phyloP scores from a whole-genome alignment of 2,797 vertebrate species.

The Trachops cirrhosus region DNA sequence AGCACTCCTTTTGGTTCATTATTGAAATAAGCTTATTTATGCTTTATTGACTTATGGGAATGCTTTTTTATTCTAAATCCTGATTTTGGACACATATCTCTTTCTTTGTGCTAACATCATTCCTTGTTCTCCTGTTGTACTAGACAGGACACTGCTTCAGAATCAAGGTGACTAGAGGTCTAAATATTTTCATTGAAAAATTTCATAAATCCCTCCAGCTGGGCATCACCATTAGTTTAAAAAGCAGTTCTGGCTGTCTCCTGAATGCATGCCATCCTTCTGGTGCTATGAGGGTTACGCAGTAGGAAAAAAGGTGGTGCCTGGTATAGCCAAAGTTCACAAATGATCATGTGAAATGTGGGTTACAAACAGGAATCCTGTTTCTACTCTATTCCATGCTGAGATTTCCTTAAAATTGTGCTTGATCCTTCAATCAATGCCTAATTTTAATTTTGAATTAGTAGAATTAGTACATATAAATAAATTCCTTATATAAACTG shows the following conservation, averaged over 20 bases:
- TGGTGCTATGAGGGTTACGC: not conserved
- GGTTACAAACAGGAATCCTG: conserved; percentile 30
- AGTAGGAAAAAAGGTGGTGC: not conserved
- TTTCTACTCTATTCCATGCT: conserved; percentile 69
- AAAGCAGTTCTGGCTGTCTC: conserved; percentile 2
- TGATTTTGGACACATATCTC: not conserved
- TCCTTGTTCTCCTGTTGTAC: conserved; percentile 59
- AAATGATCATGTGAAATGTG: not conserved
- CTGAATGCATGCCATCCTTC: conserved; percentile 52
- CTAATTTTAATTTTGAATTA: not conserved
- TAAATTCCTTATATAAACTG: not conserved
- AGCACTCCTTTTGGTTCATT: not conserved
- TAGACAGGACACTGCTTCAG: conserved; percentile 76
- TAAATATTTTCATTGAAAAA: conserved; percentile 25
- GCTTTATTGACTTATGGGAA: not conserved
- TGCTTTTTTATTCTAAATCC: conserved; percentile 34
- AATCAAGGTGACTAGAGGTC: conserved; percentile 73
- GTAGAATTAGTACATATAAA: not conserved
- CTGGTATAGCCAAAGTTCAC: not conserved
- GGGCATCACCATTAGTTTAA: not conserved
- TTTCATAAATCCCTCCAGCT: not conserved
- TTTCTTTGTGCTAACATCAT: conserved; percentile 54
- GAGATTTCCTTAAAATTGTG: conserved; percentile 6
- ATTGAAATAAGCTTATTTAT: not conserved
- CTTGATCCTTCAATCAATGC: not conserved